Percentiles rank a stretch among this genome's conserved stretches.
Evolutionary conservation across 2,888 invertebrate species (phyloP).

Genomic region (Drosophila leonis): DNA sequence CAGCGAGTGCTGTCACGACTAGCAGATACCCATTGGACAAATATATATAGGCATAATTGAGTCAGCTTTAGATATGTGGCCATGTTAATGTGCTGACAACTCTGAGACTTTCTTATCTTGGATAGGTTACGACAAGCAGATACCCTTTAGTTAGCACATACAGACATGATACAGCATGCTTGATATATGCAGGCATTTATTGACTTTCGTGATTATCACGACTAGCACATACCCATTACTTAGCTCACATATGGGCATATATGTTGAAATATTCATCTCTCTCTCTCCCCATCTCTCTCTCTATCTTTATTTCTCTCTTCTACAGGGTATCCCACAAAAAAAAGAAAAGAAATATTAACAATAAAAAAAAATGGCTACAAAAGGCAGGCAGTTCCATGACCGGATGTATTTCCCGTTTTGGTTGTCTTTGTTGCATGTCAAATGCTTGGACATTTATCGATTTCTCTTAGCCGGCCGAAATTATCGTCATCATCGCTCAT

Average conservation of each 20-base stretch:
- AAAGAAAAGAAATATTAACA: not conserved
- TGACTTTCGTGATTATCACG: not conserved
- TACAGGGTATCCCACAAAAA: constrained; percentile 5
- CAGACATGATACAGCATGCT: not conserved
- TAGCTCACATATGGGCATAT: not conserved
- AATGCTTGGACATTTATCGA: constrained; percentile 61
- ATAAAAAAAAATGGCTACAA: constrained; percentile 4
- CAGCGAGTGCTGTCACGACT: not conserved
- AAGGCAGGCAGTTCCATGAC: constrained; percentile 13
- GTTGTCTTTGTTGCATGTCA: constrained; percentile 38
- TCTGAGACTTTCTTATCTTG: too few relatives aligned
- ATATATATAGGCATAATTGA: not conserved
- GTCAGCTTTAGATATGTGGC: not conserved
- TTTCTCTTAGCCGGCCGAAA: constrained; percentile 46
- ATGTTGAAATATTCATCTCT: not conserved
- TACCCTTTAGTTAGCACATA: not conserved
- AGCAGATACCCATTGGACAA: constrained; percentile 12
- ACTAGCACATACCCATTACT: not conserved
- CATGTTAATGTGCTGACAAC: not conserved
- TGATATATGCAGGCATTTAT: not conserved
- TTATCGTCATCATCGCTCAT: constrained; percentile 71
- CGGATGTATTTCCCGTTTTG: constrained; percentile 33
- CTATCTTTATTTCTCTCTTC: not conserved
- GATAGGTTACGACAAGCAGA: not conserved
- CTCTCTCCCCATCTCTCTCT: not conserved